Evolutionary conservation across 2,797 vertebrate species (phyloP), one percentile per base, ranked within the genome.

Genomic region (Clamator glandarius): DNA sequence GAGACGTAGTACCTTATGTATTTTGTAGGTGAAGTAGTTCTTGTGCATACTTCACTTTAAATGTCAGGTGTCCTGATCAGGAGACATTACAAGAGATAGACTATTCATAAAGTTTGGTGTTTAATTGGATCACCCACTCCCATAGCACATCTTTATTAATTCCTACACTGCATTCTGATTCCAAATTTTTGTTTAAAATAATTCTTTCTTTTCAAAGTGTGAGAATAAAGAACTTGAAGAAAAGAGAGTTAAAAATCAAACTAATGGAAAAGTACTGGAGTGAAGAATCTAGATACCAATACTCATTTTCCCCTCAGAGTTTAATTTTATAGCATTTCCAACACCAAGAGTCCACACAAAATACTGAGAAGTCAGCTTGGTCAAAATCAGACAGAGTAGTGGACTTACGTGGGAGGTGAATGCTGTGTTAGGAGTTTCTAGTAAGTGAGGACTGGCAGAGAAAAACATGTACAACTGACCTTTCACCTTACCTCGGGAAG

Each of bases 401-500:
- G 79, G 46, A 57, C 13, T 67, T 82, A 48, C 8, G 21, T 15
- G 24, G 35, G 23, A 93, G 19, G 66, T 4, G 16, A 15, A 74
- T 68, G 21, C 13, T 10, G 21, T 11, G 9, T 39, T 84, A 84
- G 12, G 31, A 82, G 50, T 42, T 41, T 69, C 74, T 57, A 19
- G 15, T 33, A 74, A 15, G n/a, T 5, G 1, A 44, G 8, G 23
- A 55, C 19, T 58, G 42, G n/a, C 42, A 84, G 48, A 79, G 62
- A 72, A 89, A 92, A 87, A 33, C 35, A 51, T 2, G 19, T 77
- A 66, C 75, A 94, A 52, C n/a, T 69, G 46, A 89, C 35, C 76
- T 95, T 89, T 76, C 63, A 93, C 63, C 64, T 82, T 66, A 69
- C 31, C 42, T 87, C 50, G n/a, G 68, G 72, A 93, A 92, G 48